Evolutionary conservation across 2,888 invertebrate species (phyloP), one percentile per base, ranked within the genome.

Genomic region (Lampropteryx suffumata): DNA sequence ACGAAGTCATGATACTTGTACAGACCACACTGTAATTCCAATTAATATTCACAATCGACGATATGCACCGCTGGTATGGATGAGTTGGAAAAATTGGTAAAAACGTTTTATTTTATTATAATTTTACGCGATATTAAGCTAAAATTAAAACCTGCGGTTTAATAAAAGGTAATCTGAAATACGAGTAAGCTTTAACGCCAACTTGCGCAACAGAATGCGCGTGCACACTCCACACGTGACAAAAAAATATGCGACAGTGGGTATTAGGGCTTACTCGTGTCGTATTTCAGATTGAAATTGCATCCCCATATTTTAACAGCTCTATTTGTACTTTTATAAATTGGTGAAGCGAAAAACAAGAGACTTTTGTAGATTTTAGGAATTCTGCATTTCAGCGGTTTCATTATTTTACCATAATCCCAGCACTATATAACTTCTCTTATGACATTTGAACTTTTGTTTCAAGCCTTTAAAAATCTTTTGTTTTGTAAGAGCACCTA

Each of bases 31-130:
- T 65, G 68, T 63, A 63, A 72, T 73, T 69, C 69, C 63, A 64
- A 64, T 64, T 66, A 57, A 61, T 66, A 64, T 69, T 82, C 76
- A 77, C 69, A 69, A 64, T 73, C 71, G 71, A 70, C 81, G 90
- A 89, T 90, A 90, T 90, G 87, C 90, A 90, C 90, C 90, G 78
- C 90, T 90, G 90, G 90, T 87, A 85, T 85, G 90, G 90, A 88
- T 79, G 89, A 79, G 85, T 85, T 84, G 64, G 59, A 51, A 71
- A 71, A 68, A 73, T 78, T 79, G 79, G 17, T 82, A 84, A 84
- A 73, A 84, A 81, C 80, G 68, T 57, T 50, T 63, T 62, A 63
- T 65, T 61, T 60, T 61, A 66, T 55, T 50, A 17, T 35, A 8
- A 11, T 35, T 35, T 21, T 35, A 24, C 10, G 21, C 21, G 11